Evolutionary conservation across 2,888 invertebrate genomes (phyloP).

Genomic region (Cordilura impudica): DNA sequence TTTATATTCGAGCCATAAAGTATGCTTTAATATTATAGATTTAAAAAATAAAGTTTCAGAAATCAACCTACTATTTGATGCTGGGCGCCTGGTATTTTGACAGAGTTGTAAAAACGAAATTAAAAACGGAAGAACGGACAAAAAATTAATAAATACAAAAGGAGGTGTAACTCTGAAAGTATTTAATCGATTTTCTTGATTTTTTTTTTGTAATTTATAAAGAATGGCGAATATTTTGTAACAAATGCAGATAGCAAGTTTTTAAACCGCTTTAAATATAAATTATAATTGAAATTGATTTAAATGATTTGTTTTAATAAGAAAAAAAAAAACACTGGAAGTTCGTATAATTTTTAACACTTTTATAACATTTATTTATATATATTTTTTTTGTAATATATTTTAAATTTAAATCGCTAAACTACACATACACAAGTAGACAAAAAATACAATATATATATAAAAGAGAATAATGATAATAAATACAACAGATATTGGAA

Average conservation of each 20-base stretch:
- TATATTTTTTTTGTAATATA: slow-evolving; percentile 7
- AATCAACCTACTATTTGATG: not conserved
- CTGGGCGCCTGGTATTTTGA: slow-evolving; percentile 11
- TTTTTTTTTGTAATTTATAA: too few relatives aligned
- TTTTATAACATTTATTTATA: slow-evolving; percentile 32
- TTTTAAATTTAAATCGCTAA: slow-evolving; percentile 11
- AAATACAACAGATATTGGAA: slow-evolving; percentile 19
- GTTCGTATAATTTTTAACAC: not conserved
- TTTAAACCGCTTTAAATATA: too few relatives aligned
- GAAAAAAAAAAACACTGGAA: too few relatives aligned
- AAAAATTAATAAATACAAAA: too few relatives aligned
- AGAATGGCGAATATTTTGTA: too few relatives aligned
- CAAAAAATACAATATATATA: slow-evolving; percentile 27
- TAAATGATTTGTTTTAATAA: too few relatives aligned
- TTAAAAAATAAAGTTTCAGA: not conserved
- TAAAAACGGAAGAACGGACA: too few relatives aligned
- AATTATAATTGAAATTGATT: too few relatives aligned
- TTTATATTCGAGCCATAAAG: not conserved
- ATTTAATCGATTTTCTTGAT: too few relatives aligned
- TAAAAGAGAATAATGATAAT: slow-evolving; percentile 17
- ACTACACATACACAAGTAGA: slow-evolving; percentile 37
- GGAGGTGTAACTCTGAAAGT: too few relatives aligned
- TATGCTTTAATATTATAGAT: not conserved
- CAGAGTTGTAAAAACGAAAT: too few relatives aligned
- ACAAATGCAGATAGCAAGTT: too few relatives aligned